Evolutionary conservation across 2,113 vertebrate genomes (phyloP).

Genomic region (Rhineura floridana): DNA sequence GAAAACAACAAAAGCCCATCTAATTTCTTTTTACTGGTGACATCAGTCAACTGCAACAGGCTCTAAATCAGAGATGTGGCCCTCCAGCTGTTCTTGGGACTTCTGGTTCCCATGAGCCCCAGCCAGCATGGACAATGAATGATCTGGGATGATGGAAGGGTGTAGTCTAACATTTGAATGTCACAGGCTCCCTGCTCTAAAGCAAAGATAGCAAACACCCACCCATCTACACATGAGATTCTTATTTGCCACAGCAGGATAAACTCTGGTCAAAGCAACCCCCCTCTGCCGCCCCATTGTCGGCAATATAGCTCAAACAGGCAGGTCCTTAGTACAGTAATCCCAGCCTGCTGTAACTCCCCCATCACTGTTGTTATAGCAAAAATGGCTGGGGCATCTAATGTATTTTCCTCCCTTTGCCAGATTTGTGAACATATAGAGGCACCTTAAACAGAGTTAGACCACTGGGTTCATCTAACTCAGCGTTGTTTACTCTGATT

Average conservation of each 20-base stretch:
- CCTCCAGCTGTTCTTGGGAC: no score
- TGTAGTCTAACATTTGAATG: not conserved
- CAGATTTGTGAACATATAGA: not conserved
- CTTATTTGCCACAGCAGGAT: not conserved
- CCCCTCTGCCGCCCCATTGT: not conserved
- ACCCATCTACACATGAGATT: no score
- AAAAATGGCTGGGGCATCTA: not conserved
- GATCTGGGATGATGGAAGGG: not conserved
- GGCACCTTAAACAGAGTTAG: not conserved
- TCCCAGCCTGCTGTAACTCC: not conserved
- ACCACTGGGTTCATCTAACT: not conserved
- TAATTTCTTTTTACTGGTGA: constrained; percentile 9
- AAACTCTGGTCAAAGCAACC: not conserved
- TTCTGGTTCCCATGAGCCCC: not conserved
- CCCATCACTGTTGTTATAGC: not conserved
- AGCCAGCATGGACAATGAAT: not conserved
- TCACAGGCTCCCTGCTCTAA: no score
- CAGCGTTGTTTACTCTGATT: not conserved
- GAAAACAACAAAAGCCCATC: not conserved
- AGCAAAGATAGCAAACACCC: no score
- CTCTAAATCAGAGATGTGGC: not conserved
- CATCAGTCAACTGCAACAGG: not conserved
- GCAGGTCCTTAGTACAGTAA: not conserved
- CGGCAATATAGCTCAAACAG: not conserved
- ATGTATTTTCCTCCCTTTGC: not conserved